Evolutionary conservation across 2,113 vertebrate genomes (phyloP).

Genomic region (Climacteris rufus): DNA sequence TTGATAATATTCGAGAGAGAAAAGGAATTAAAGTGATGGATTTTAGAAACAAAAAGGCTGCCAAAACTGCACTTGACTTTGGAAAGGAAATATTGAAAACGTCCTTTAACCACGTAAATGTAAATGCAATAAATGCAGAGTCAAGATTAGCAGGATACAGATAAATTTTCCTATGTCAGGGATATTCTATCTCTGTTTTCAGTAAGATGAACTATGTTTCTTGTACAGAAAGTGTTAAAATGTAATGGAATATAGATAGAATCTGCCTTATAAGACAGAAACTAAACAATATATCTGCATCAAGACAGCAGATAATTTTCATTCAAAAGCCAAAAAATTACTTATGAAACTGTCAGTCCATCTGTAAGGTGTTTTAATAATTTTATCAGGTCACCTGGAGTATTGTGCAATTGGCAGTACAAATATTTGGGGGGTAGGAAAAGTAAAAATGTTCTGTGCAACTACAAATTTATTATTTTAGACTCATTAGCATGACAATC

Average conservation of each 20-base stretch:
- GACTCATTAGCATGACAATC: not conserved
- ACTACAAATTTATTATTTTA: not conserved
- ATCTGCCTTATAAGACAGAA: not conserved
- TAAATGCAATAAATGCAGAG: not conserved
- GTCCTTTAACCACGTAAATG: not conserved
- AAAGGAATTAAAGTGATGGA: not conserved
- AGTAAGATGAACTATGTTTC: not conserved
- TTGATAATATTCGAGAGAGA: not conserved
- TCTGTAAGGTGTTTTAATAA: not conserved
- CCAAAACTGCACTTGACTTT: not conserved
- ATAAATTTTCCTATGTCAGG: not conserved
- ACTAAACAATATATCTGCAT: not conserved
- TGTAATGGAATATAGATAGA: not conserved
- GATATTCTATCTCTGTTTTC: not conserved
- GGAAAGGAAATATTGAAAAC: not conserved
- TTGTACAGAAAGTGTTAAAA: not conserved
- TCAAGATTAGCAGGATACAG: not conserved
- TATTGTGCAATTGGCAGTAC: not conserved
- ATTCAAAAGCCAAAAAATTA: not conserved
- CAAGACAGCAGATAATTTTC: not conserved
- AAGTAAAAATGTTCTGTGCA: not conserved
- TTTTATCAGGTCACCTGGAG: not conserved
- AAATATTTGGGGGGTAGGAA: not conserved
- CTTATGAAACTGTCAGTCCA: rapidly evolving
- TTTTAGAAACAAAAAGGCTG: not conserved